Evolutionary conservation across 2,113 vertebrate genomes (phyloP).

Genomic region (Platysternon megacephalum): DNA sequence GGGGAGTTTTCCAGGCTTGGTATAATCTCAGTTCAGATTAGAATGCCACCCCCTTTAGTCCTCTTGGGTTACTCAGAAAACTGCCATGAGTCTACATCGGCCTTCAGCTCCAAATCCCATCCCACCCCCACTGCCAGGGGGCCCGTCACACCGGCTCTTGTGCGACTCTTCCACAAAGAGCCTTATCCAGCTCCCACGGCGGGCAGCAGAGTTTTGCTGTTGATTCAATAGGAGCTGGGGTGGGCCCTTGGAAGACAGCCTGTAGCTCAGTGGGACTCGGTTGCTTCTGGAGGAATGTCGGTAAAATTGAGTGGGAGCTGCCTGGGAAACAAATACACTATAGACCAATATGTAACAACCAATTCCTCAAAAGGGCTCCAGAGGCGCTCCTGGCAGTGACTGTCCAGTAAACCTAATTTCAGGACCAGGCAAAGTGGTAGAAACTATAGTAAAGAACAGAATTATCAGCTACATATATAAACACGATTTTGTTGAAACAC

Average conservation of each 20-base stretch:
- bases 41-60: not conserved
- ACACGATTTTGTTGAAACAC: not conserved
- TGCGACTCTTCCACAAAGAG: not conserved
- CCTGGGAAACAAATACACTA: not conserved
- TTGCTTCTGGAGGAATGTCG: not conserved
- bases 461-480: not conserved
- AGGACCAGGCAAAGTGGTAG: not conserved
- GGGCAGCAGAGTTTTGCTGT: not conserved
- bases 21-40: not conserved
- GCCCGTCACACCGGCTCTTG: not conserved
- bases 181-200: not conserved
- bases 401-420: not conserved
- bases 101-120: not conserved
- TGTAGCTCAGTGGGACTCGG: not conserved
- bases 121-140: not conserved
- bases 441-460: not conserved
- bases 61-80: not conserved
- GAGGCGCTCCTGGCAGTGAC: not conserved
- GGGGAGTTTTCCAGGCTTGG: not conserved
- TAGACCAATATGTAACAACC: not conserved
- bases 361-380: not conserved
- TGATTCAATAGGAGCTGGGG: not conserved
- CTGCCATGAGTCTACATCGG: not conserved
- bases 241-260: not conserved
- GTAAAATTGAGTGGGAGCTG: not conserved